Evolutionary conservation across 2,113 vertebrate genomes (phyloP), one percentile per base, ranked within the genome.

Genomic region (Ceuthmochares aereus): DNA sequence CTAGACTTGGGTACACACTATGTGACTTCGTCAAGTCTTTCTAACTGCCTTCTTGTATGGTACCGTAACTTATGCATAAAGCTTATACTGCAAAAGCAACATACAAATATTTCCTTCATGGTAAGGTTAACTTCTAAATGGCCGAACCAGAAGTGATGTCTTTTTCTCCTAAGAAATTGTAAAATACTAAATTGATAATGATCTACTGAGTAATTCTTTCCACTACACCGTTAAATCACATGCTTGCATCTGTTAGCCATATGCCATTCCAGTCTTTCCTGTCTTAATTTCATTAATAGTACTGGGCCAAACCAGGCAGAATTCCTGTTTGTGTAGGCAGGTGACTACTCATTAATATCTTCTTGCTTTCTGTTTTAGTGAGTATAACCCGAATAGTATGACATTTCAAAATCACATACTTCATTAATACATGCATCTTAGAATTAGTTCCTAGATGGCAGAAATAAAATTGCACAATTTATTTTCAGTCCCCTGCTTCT

Each of bases 271-370:
- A 92, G 56, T 77, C 79, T 96, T 96, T 96, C 93, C 90, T 95
- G 82, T 94, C 92, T 90, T 89, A 15, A 90, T 93, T 94, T 96
- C 92, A 86, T 93, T 96, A 96, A 87, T 84, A 93, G 79, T 37
- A 62, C 34, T 90, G 79, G 85, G 68, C 88, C 52, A 94, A 95
- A 81, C 29, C 67, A 76, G 85, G 72, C 85, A 93, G 75, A 96
- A 95, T 94, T 94, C 92, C 93, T 96, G 88, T 96, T 96, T 94
- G 92, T 93, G 93, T 95, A 90, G 95, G 87, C 92, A 95, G 88
- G 87, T 96, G 82, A 90, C 52, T 92, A 76, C 68, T 96, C 70
- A 84, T 90, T 96, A 91, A 52, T 87, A 73, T 85, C 42, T 79
- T 76, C 59, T 91, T 86, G 78, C 81, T 96, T 93, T 96, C 92